These are phyloP conservation scores for Temnothorax curvispinosus DNA, from an alignment of 1,140 invertebrate genomes.

Conservation along the genomic window DNA sequence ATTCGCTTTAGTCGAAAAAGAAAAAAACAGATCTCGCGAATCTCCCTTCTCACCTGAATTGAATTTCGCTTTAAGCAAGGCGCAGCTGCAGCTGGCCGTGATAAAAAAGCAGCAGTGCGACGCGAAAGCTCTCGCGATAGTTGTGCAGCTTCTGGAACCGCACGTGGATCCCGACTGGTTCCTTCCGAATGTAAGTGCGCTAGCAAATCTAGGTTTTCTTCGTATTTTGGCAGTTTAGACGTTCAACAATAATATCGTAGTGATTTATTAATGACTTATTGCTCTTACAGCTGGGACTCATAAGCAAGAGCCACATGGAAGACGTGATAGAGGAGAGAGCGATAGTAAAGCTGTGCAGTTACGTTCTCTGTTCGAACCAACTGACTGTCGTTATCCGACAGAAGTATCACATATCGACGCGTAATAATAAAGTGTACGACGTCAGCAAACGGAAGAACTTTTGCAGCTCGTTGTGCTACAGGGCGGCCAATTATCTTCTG, in stretches of 20 bases:
- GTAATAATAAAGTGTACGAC: constrained; percentile 94
- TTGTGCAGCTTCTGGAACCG: constrained; percentile 88
- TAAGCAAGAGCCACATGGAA: constrained; percentile 91
- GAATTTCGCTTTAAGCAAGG: constrained; percentile 83
- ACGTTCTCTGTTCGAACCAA: constrained; percentile 90
- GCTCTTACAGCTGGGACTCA: constrained; percentile 87
- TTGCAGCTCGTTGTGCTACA: constrained; percentile 93
- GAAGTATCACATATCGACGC: constrained; percentile 92
- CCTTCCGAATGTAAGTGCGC: constrained; percentile 84
- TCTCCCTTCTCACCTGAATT: constrained; percentile 18
- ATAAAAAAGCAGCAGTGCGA: constrained; percentile 90
- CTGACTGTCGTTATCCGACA: constrained; percentile 89
- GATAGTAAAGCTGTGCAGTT: constrained; percentile 93
- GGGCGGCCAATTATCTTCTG: constrained; percentile 91
- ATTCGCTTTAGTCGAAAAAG: no score
- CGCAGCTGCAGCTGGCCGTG: constrained; percentile 88
- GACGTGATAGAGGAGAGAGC: constrained; percentile 94
- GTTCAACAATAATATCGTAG: not conserved
- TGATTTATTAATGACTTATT: constrained; percentile 35
- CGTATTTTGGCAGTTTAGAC: not conserved
- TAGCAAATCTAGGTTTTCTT: no score
- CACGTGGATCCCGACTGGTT: constrained; percentile 83
- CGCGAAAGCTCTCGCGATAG: constrained; percentile 88
- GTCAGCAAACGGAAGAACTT: constrained; percentile 94
- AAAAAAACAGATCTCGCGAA: not conserved